Percentiles rank a stretch among this genome's conserved stretches.
Conservation (phyloP, 2,797 vertebrate genomes). For the Myiotriccus ornatus region DNA sequence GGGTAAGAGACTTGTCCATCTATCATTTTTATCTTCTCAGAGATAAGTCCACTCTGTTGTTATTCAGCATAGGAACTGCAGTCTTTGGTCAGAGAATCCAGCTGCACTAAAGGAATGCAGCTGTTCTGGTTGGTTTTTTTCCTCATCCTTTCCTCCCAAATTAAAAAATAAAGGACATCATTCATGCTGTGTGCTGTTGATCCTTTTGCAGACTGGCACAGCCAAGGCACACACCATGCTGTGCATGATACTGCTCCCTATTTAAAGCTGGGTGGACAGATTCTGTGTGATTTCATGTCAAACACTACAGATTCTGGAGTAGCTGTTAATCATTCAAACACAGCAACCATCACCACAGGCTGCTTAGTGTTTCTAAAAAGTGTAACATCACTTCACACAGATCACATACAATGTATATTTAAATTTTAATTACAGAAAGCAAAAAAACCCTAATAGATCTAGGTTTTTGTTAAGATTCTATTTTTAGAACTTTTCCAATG, state of each 20-base stretch:
- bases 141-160: neutral
- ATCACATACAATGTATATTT: neutral
- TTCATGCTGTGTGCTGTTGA: neutral
- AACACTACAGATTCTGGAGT: neutral
- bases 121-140: conserved; percentile 29
- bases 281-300: neutral
- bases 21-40: neutral
- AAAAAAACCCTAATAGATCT: neutral
- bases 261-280: neutral
- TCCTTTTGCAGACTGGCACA: conserved; percentile 26
- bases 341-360: neutral
- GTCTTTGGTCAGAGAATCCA: neutral
- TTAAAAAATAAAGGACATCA: conserved; percentile 8
- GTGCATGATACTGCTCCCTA: neutral
- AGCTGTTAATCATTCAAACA: neutral
- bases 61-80: neutral
- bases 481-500: neutral
- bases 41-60: neutral
- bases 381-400: neutral
- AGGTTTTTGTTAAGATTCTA: neutral
- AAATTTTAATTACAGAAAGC: neutral
- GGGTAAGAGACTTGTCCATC: neutral
- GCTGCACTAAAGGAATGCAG: neutral
- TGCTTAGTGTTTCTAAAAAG: neutral
- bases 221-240: neutral